phyloP scores from a whole-genome alignment of 2,797 vertebrate species.

The Sus cebifrons region DNA sequence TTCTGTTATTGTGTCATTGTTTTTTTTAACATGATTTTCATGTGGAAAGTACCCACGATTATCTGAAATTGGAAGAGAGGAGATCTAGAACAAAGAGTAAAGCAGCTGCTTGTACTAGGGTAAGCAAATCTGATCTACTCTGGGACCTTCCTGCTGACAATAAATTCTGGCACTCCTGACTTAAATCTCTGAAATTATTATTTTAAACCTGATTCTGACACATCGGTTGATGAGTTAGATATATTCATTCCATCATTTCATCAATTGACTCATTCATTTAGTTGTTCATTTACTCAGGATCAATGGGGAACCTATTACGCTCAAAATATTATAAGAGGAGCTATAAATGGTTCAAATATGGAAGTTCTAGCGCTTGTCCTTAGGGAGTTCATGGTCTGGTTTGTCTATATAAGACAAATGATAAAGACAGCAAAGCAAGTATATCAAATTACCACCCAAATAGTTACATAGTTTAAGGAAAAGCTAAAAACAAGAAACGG shows the following conservation, averaged over 20 bases:
- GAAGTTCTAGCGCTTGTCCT: background rate
- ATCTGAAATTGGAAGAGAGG: background rate
- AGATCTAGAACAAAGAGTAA: background rate
- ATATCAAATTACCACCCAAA: background rate
- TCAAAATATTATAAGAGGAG: background rate
- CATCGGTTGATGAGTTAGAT: background rate
- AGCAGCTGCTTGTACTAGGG: background rate
- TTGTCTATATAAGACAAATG: background rate
- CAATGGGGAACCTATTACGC: background rate
- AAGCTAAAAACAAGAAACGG: background rate
- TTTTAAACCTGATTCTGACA: background rate
- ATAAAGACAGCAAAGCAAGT: background rate
- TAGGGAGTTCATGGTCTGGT: background rate
- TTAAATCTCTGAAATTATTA: background rate
- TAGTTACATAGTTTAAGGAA: background rate
- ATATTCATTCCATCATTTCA: background rate
- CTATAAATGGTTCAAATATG: background rate
- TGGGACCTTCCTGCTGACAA: background rate
- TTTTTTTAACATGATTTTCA: constrained; percentile 3
- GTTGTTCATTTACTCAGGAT: background rate
- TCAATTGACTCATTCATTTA: background rate
- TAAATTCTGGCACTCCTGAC: background rate
- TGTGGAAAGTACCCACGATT: background rate
- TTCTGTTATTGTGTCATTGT: background rate
- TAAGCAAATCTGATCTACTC: background rate